Conservation (phyloP, 2,797 vertebrate genomes). For the Leptatherina wallacei region DNA sequence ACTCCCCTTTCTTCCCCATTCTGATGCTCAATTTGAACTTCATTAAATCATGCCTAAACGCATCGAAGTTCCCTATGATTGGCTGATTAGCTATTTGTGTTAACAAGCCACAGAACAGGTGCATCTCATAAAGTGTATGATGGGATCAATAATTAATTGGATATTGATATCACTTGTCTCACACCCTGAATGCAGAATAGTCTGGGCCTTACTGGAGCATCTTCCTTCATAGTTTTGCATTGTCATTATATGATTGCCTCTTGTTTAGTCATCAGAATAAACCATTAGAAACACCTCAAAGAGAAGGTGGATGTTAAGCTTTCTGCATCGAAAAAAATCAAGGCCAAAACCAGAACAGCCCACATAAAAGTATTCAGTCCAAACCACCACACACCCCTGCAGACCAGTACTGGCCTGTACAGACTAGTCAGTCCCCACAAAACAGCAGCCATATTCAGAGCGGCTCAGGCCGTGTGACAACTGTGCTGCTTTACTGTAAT, state of each 20-base stretch:
- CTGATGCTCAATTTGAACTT: no score
- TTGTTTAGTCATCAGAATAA: constrained; percentile 17
- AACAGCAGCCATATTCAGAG: constrained; percentile 53
- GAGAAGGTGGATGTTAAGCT: background rate
- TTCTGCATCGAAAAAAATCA: background rate
- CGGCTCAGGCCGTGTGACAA: constrained; percentile 52
- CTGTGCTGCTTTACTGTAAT: constrained; percentile 67
- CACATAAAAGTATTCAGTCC: background rate
- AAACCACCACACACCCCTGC: background rate
- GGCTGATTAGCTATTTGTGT: no score
- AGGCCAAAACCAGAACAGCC: background rate
- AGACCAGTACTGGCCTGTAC: constrained; percentile 18
- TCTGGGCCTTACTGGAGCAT: background rate
- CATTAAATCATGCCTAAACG: no score
- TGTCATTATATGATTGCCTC: background rate
- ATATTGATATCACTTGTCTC: no score
- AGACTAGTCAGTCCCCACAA: constrained; percentile 13
- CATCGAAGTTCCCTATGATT: no score
- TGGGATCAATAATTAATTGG: no score
- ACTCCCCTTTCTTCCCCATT: no score
- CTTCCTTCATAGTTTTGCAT: background rate
- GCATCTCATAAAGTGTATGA: no score
- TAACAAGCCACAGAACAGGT: no score
- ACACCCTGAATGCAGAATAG: no score
- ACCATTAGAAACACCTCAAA: background rate